Conservation (phyloP, 2,113 vertebrate genomes). For the Ctenomys sociabilis region DNA sequence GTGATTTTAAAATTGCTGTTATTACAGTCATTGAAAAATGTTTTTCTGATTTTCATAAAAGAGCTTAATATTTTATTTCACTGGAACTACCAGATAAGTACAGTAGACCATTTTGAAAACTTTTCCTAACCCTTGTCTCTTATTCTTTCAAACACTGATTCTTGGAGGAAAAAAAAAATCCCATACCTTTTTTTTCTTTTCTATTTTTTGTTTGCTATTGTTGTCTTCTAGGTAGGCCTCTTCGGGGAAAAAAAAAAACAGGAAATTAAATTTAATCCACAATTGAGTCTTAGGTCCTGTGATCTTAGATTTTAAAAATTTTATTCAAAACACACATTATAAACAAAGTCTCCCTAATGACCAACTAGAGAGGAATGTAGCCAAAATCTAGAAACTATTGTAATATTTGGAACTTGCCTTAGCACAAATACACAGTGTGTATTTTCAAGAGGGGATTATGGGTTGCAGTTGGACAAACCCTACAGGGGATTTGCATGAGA, state of each 20-base stretch:
- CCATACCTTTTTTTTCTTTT: conserved; percentile 63
- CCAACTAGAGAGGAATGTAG: conserved; percentile 84
- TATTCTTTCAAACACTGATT: conserved; percentile 69
- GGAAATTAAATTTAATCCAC: conserved; percentile 75
- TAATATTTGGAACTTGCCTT: conserved; percentile 82
- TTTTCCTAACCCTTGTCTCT: conserved; percentile 71
- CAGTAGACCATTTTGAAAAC: conserved; percentile 58
- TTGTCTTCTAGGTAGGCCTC: conserved; percentile 67
- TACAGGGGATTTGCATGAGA: conserved; percentile 81
- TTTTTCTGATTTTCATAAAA: conserved; percentile 68
- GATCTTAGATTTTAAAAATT: conserved; percentile 85
- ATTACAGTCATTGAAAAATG: conserved; percentile 57
- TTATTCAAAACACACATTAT: conserved; percentile 84
- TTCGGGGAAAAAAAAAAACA: conserved; percentile 65
- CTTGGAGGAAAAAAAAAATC: conserved; percentile 37
- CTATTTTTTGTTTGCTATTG: conserved; percentile 75
- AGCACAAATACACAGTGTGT: conserved; percentile 84
- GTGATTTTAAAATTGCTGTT: conserved; percentile 72
- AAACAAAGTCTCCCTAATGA: conserved; percentile 85
- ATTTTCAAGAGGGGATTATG: conserved; percentile 82
- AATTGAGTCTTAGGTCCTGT: conserved; percentile 76
- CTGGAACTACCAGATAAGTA: conserved; percentile 59
- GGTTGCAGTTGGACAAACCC: conserved; percentile 79
- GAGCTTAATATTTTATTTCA: conserved; percentile 60
- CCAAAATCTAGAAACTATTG: conserved; percentile 85